These are phyloP conservation scores for Craniophora ligustri DNA, from an alignment of 2,888 invertebrate species.

Conservation along the genomic window DNA sequence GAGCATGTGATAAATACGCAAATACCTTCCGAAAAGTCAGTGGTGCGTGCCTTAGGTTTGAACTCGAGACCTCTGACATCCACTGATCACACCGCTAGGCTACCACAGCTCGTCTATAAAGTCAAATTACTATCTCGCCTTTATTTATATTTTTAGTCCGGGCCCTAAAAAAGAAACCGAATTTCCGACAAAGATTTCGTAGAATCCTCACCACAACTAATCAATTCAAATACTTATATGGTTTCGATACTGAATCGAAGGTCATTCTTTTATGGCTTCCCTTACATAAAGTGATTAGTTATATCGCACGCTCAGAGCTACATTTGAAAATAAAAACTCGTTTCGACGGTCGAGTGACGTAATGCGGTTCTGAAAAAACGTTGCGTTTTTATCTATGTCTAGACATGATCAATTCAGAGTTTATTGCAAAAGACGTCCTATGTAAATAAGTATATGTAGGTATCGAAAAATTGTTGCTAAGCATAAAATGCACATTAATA, in stretches of 20 bases:
- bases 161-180: too few species aligned
- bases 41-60: too few species aligned
- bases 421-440: background rate
- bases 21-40: too few species aligned
- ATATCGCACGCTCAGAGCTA: conserved; percentile 14
- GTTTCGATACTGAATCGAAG: conserved; percentile 47
- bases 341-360: conserved; percentile 8
- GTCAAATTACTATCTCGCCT: too few species aligned
- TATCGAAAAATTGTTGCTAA: conserved; percentile 6
- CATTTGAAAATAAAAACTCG: conserved; percentile 11
- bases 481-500: background rate
- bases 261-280: conserved; percentile 38
- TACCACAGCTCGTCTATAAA: too few species aligned
- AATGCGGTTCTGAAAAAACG: conserved; percentile 9
- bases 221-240: conserved; percentile 30
- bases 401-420: conserved; percentile 15
- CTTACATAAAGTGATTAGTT: conserved; percentile 21
- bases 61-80: too few species aligned
- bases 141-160: too few species aligned
- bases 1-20: too few species aligned
- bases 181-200: conserved; percentile 5
- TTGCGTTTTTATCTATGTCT: conserved; percentile 18
- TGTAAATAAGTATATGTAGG: conserved; percentile 8
- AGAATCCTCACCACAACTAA: conserved; percentile 23
- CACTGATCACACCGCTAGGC: too few species aligned